Conservation (phyloP, 2,797 vertebrate genomes). For the Clarias pachynema region DNA sequence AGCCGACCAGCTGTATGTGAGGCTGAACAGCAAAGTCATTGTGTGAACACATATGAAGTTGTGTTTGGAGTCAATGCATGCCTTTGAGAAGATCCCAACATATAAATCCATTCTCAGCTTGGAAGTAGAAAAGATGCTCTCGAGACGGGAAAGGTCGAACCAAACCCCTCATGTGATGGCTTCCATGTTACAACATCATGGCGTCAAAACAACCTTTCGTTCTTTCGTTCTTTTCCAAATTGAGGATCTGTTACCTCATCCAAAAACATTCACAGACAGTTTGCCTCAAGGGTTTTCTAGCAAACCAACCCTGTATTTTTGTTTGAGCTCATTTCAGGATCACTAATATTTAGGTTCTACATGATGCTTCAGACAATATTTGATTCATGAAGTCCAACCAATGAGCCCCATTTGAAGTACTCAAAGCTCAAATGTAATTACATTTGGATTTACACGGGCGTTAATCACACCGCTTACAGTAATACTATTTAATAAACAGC, state of each 20-base stretch:
- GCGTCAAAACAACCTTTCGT: background rate
- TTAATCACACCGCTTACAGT: background rate
- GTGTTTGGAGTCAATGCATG: conserved; percentile 31
- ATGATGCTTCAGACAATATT: background rate
- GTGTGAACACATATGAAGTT: conserved; percentile 51
- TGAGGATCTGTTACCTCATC: background rate
- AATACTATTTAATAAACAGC: conserved; percentile 12
- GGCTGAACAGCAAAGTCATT: conserved; percentile 46
- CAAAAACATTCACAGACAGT: background rate
- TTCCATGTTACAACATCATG: background rate
- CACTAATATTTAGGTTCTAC: background rate
- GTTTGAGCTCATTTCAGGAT: background rate
- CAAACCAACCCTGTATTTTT: background rate
- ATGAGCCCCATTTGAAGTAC: background rate
- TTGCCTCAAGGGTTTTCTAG: background rate
- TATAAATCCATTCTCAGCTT: conserved; percentile 50
- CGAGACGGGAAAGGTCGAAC: conserved; percentile 1
- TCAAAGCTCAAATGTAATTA: background rate
- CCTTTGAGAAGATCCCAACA: conserved; percentile 46
- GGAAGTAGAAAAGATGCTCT: conserved; percentile 29
- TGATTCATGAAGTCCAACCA: conserved; percentile 9
- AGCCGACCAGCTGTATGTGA: conserved; percentile 26
- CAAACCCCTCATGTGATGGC: background rate
- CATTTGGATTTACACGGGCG: background rate
- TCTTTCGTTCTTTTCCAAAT: background rate